Conservation (phyloP, 1,140 invertebrate genomes). For the Drosophila equinoxialis region DNA sequence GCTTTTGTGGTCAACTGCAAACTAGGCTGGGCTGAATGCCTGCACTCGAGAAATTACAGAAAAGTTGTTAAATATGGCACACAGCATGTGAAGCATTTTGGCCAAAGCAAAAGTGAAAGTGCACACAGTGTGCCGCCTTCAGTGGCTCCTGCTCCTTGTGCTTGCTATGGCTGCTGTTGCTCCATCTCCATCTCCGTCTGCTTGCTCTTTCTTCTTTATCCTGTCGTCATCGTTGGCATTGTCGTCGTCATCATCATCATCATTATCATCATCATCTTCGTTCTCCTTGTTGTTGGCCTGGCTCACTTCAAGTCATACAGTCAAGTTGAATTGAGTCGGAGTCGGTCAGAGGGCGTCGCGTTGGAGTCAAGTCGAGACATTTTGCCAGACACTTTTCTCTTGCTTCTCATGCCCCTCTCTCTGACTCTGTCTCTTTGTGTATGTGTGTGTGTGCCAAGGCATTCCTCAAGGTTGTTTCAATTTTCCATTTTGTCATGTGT, state of each 20-base stretch:
- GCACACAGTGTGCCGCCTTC: constrained; percentile 38
- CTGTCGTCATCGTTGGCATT: constrained; percentile 25
- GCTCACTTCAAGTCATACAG: constrained; percentile 23
- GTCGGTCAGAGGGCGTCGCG: constrained; percentile 13
- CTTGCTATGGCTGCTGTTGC: background rate
- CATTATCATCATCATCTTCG: background rate
- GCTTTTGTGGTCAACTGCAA: constrained; percentile 25
- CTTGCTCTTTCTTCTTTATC: constrained; percentile 42
- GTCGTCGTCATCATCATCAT: background rate
- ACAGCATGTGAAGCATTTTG: constrained; percentile 51
- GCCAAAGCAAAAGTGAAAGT: constrained; percentile 69
- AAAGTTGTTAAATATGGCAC: constrained; percentile 82
- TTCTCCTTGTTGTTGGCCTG: constrained; percentile 4
- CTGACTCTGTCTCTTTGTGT: constrained; percentile 17
- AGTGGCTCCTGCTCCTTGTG: background rate
- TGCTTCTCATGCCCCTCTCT: constrained; percentile 3
- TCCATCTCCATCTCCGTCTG: constrained; percentile 1
- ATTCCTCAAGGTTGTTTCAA: constrained; percentile 81
- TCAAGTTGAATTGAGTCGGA: constrained; percentile 58
- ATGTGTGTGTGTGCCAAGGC: constrained; percentile 56
- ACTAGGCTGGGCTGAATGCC: constrained; percentile 28
- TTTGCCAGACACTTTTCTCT: constrained; percentile 73
- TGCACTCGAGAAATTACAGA: constrained; percentile 80
- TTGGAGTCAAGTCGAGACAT: constrained; percentile 71
- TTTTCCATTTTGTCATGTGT: constrained; percentile 63